Evolutionary conservation across 2,888 invertebrate species (phyloP), one percentile per base, ranked within the genome.

Genomic region (Nomada goodeniana): DNA sequence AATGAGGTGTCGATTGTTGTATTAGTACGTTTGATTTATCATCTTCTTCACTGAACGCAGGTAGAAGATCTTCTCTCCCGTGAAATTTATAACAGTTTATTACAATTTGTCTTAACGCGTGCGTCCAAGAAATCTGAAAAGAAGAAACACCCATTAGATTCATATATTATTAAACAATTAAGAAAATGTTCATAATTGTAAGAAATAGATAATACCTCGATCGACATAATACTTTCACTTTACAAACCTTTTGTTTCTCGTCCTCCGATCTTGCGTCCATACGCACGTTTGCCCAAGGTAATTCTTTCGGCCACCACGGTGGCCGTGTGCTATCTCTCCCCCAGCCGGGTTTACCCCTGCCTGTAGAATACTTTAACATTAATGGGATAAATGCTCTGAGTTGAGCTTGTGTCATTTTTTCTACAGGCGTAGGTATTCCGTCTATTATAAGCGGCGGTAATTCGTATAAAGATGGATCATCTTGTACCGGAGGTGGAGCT

Each of bases 321-420:
- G 99, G 99, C 87, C 98, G 95, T 77, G 98, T 99, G 23, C 98
- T 98, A 93, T 98, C 98, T 90, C 98, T 96, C 4, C 99, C 99
- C 99, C 99, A 99, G 57, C 99, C 99, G 61, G 99, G 99, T 94
- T 99, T 99, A 84, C 99, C 99, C 88, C 99, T 95, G 91, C 98
- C 98, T 88, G 99, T 99, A 7, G 98, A 98, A 94, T 98, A 99
- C 95, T 99, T 99, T 92, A 99, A 95, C 99, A 99, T 99, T 90
- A 99, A 96, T 84, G 99, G 99, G 91, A 99, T 99, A 94, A 99
- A 99, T 79, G 98, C 98, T 90, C 99, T 94, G 81, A 99, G 95
- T 94, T 99, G 99, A 73, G 99, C 99, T 95, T 99, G 98, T 57
- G 99, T 99, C 99, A 99, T 99, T 95, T 99, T 99, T 95, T 99